Percentiles rank a stretch among this genome's conserved stretches.
Conservation (phyloP, 37 sponge, comb jelly and placozoan species). For the Aphrocallistes beatrix region DNA sequence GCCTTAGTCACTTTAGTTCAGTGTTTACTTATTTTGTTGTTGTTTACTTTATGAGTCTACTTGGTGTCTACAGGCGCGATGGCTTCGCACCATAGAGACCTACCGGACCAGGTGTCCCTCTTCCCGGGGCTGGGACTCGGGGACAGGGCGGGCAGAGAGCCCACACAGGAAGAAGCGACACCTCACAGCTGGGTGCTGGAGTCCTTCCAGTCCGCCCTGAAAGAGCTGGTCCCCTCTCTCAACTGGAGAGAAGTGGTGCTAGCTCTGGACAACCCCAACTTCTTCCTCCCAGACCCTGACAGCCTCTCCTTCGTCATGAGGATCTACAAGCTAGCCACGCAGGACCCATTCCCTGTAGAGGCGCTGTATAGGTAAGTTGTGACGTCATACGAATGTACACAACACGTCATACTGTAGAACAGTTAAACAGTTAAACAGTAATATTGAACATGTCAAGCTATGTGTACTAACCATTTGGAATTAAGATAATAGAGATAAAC, state of each 20-base stretch:
- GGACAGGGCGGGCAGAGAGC: too few species aligned
- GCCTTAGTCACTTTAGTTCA: too few species aligned
- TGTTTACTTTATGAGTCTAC: too few species aligned
- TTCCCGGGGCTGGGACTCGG: neutral
- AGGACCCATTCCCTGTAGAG: slow-evolving; percentile 66
- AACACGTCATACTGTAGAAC: too few species aligned
- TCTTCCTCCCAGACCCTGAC: slow-evolving; percentile 66
- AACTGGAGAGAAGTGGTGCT: slow-evolving; percentile 87
- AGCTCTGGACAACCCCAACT: slow-evolving; percentile 81
- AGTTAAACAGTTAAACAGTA: too few species aligned
- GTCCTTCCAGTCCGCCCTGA: neutral
- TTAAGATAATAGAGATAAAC: too few species aligned
- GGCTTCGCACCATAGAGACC: neutral
- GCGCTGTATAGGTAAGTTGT: slow-evolving; percentile 37
- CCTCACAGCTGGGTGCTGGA: neutral
- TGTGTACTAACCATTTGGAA: too few species aligned
- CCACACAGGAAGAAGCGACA: neutral
- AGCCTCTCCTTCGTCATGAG: slow-evolving; percentile 68
- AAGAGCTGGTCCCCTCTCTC: slow-evolving; percentile 46
- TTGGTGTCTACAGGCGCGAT: neutral
- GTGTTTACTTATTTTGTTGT: too few species aligned
- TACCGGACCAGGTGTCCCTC: neutral
- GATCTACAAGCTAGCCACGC: slow-evolving; percentile 50
- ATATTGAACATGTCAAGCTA: too few species aligned
- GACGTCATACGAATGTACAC: too few species aligned